These are phyloP conservation scores for Doryteuthis pealeii DNA, from an alignment of 1,140 invertebrate species.

Conservation along the genomic window DNA sequence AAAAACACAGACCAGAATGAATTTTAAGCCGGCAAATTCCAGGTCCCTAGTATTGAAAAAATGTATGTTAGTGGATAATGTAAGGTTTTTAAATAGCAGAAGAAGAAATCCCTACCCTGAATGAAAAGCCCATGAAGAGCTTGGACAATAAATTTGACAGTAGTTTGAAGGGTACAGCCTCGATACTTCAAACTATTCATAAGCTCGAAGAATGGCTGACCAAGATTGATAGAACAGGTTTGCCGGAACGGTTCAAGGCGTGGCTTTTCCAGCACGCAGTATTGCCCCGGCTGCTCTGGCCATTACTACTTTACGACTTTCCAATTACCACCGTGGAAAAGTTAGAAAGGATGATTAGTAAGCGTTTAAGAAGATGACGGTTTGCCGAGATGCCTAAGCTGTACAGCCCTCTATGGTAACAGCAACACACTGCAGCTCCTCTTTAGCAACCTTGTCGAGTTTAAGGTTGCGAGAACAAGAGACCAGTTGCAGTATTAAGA, in stretches of 20 bases:
- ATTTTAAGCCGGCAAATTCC: too few species aligned
- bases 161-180: background rate
- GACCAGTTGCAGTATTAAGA: too few species aligned
- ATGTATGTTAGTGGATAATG: too few species aligned
- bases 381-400: too few species aligned
- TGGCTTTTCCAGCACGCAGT: constrained; percentile 24
- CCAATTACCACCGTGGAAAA: constrained; percentile 17
- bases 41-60: too few species aligned
- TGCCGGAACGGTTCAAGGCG: constrained; percentile 27
- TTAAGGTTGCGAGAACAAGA: too few species aligned
- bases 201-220: constrained; percentile 20
- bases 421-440: too few species aligned
- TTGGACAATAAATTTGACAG: constrained; percentile 20
- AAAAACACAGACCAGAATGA: too few species aligned
- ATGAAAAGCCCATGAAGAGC: constrained; percentile 20
- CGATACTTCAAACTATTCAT: background rate
- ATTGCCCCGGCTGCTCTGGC: constrained; percentile 22
- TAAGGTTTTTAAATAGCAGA: background rate
- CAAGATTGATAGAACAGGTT: constrained; percentile 20
- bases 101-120: constrained; percentile 15
- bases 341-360: background rate
- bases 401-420: too few species aligned
- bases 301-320: constrained; percentile 13
- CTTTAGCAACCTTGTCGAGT: too few species aligned
- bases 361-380: too few species aligned